Base-by-base conservation (phyloP, 2,113 vertebrate species). In the Tetrax tetrax region DNA sequence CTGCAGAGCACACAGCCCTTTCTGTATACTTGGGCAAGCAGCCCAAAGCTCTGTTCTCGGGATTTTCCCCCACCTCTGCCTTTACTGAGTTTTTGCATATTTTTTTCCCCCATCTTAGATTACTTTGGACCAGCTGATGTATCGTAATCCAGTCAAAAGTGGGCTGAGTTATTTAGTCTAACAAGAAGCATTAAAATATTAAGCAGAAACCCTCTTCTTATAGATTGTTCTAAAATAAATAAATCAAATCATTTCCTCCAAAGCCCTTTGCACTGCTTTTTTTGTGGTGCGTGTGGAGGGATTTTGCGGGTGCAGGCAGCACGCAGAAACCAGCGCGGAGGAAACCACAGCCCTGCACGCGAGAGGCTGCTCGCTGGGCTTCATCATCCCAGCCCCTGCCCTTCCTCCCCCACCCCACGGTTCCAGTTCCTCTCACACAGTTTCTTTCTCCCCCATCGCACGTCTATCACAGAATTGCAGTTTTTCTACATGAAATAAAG, bases 391-490 rank as follows among this genome's bases (percentile, higher is more conserved):
- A 47, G 20, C 29, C 61, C 47, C 63, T 63, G 33, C 21, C 16
- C 0, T 12, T 31, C n/a, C 45, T 38, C 59, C 48, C 14, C 50
- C 37, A 20, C 25, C 14, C 45, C 4, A 3, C 0, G 6, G 9
- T 3, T 71, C 38, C 84, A 59, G 47, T 45, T 51, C 27, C 38
- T 53, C 43, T 23, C 19, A 12, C 24, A 15, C 12, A 20, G 27
- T 9, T 68, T 50, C 51, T 51, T 3, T 0, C 69, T 65, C 20
- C 22, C 4, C n/a, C 66, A 5, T 12, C 7, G 0, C 29, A 31
- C 2, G 0, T 6, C 28, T 37, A 0, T 2, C 0, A 0, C 13
- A 27, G 38, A 69, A 77, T 6, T 35, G 11, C 31, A 18, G 2
- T 0, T 1, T 47, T 65, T 50, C 61, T 6, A 29, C 0, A 0